Percentiles rank a stretch among this genome's conserved stretches.
phyloP scores from a whole-genome alignment of 2,888 invertebrate genomes.

The Leptodirus hochenwartii region DNA sequence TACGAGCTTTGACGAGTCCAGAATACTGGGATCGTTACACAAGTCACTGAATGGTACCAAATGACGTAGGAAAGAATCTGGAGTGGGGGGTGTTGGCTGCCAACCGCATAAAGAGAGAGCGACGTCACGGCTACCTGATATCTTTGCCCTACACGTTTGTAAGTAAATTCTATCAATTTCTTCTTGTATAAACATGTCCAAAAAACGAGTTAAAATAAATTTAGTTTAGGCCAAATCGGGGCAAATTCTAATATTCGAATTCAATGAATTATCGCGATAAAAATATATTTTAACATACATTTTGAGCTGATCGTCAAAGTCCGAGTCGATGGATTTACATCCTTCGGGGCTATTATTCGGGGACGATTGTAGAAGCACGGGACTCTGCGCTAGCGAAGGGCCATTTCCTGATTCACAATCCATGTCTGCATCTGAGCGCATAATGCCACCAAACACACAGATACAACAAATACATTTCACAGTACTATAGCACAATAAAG shows the following conservation, averaged over 20 bases:
- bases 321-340: slow-evolving; percentile 62
- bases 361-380: no score
- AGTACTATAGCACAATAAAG: slow-evolving; percentile 3
- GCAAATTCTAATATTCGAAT: slow-evolving; percentile 1
- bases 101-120: slow-evolving; percentile 63
- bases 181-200: background rate
- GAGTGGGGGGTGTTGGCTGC: slow-evolving; percentile 30
- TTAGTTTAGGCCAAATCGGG: slow-evolving; percentile 4
- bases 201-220: no score
- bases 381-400: slow-evolving; percentile 85
- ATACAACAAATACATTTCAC: slow-evolving; percentile 8
- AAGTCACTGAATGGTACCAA: slow-evolving; percentile 41
- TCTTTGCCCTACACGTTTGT: slow-evolving; percentile 19
- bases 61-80: slow-evolving; percentile 34
- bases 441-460: slow-evolving; percentile 20
- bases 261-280: background rate
- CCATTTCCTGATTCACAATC: slow-evolving; percentile 95
- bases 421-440: slow-evolving; percentile 43
- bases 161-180: slow-evolving; percentile 7
- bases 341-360: slow-evolving; percentile 80
- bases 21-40: slow-evolving; percentile 51
- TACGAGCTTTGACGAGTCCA: slow-evolving; percentile 66
- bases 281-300: slow-evolving; percentile 17
- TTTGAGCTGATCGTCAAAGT: slow-evolving; percentile 55
- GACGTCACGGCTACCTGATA: slow-evolving; percentile 41